phyloP scores from a whole-genome alignment of 2,888 invertebrate genomes.

The Carabus problematicus region DNA sequence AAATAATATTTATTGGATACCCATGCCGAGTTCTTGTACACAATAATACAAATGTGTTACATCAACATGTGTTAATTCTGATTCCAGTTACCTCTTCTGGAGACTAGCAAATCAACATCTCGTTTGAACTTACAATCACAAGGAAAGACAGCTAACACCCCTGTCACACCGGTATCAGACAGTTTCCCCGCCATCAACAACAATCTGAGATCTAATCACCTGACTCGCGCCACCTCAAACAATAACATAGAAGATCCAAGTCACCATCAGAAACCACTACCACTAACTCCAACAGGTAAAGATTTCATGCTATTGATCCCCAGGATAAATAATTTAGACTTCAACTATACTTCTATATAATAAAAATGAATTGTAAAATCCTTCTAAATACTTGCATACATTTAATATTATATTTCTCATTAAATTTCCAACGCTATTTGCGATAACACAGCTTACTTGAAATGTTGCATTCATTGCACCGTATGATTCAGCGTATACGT shows the following conservation, averaged over 20 bases:
- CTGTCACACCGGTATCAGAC: slow-evolving; percentile 53
- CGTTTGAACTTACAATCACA: slow-evolving; percentile 54
- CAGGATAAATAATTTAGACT: not conserved
- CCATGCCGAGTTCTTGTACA: no score
- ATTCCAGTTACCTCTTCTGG: slow-evolving; percentile 56
- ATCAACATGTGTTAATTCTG: slow-evolving; percentile 28
- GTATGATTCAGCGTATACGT: no score
- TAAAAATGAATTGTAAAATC: no score
- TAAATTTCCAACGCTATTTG: no score
- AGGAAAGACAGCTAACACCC: slow-evolving; percentile 51
- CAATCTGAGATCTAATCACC: slow-evolving; percentile 46
- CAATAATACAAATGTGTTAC: no score
- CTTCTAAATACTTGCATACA: no score
- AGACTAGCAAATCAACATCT: slow-evolving; percentile 56
- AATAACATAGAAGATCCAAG: slow-evolving; percentile 55
- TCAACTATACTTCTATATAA: not conserved
- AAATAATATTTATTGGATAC: no score
- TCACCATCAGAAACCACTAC: slow-evolving; percentile 53
- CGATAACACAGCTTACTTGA: no score
- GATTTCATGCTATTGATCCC: not conserved
- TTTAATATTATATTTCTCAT: no score
- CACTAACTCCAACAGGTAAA: slow-evolving; percentile 57
- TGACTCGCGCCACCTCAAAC: slow-evolving; percentile 42
- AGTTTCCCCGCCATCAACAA: slow-evolving; percentile 58
- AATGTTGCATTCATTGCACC: no score